Evolutionary conservation across 1,140 invertebrate genomes (phyloP), one percentile per base, ranked within the genome.

Genomic region (Homalodisca vitripennis): DNA sequence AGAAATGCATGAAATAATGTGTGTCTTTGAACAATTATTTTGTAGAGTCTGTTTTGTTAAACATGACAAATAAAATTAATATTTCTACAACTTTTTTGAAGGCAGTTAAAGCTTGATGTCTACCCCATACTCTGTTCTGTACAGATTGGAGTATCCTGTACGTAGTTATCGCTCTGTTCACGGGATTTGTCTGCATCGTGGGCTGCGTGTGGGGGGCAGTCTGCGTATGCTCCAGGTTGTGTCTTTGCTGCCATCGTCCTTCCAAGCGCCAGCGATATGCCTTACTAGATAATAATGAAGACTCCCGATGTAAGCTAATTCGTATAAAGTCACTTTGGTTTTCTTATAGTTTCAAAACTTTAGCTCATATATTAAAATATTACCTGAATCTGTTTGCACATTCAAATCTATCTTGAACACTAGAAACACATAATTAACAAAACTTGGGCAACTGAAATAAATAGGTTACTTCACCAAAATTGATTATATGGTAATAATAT

Each of bases 111-210:
- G n/a, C n/a, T n/a, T n/a, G n/a, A n/a, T n/a, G n/a, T n/a, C n/a
- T n/a, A n/a, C n/a, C n/a, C n/a, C n/a, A n/a, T n/a, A n/a, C n/a
- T n/a, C n/a, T n/a, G n/a, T n/a, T n/a, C n/a, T n/a, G n/a, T 84
- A 69, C 75, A 92, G 91, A 92, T 80, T 95, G 93, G 93, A 94
- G 92, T 73, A 88, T 94, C 70, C 80, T 95, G 14, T 95, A 95
- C 77, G 92, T 95, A 1, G 87, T 92, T 71, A 88, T 95, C 66
- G 87, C 88, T 48, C 78, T 88, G 24, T 83, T 92, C 66, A 83
- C 87, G 29, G 71, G 87, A 24, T 81, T 92, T 31, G 75, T 92
- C 1, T 79, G 85, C 64, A 79, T 89, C 51, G 83, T 88, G 26
- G 87, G 85, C 31, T 77, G 87, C 32, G 79, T 89, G 57, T 93